Percentiles rank a stretch among this genome's conserved stretches.
Evolutionary conservation across 1,140 invertebrate genomes (phyloP).

Genomic region (Babylonia areolata): DNA sequence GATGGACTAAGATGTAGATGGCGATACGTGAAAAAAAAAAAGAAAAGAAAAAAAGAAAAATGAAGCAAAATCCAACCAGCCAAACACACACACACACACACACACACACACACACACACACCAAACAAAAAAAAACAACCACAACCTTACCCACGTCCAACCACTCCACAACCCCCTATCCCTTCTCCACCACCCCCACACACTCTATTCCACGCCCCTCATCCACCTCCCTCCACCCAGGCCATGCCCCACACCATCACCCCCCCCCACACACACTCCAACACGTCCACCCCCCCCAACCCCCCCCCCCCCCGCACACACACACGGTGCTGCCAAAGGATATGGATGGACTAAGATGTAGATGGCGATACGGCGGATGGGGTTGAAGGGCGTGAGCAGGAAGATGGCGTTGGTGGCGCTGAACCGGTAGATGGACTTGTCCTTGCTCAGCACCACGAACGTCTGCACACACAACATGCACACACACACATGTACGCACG

Average conservation of each 20-base stretch:
- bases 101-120: too few species aligned
- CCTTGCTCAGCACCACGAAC: constrained; percentile 98
- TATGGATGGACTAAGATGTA: constrained; percentile 97
- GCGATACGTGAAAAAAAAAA: background rate
- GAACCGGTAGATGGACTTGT: constrained; percentile 99
- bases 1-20: background rate
- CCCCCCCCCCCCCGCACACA: background rate
- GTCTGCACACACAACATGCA: constrained; percentile 81
- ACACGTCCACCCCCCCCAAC: background rate
- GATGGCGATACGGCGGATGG: constrained; percentile 96
- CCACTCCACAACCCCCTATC: background rate
- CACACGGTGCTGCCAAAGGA: constrained; percentile 64
- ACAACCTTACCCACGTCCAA: too few species aligned
- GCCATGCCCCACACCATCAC: background rate
- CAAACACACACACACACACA: too few species aligned
- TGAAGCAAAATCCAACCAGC: too few species aligned
- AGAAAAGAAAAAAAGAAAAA: too few species aligned
- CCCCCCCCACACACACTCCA: background rate
- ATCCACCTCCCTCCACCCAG: background rate
- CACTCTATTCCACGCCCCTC: background rate
- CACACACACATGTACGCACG: background rate
- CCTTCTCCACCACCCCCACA: background rate
- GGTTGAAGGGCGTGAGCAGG: constrained; percentile 97
- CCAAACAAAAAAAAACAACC: too few species aligned
- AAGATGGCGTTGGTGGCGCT: constrained; percentile 96